phyloP scores from a whole-genome alignment of 2,113 vertebrate species.

The Aplodontia rufa region DNA sequence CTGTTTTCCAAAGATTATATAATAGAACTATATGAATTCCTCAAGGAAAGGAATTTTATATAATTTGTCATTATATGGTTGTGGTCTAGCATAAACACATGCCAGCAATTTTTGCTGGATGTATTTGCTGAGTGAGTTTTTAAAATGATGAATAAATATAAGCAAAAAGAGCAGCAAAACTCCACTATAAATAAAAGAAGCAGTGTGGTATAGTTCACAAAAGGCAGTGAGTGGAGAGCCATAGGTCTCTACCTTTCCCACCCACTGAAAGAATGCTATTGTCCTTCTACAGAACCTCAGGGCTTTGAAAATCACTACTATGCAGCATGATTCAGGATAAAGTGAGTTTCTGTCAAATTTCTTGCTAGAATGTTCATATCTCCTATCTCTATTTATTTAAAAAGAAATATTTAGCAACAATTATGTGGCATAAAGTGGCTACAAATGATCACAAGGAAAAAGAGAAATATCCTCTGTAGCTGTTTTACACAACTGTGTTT shows the following conservation, averaged over 20 bases:
- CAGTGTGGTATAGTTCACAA: not conserved
- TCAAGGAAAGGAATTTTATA: constrained; percentile 11
- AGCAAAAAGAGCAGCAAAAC: not conserved
- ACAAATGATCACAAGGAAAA: not conserved
- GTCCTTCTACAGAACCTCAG: not conserved
- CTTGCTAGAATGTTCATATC: not conserved
- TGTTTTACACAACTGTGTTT: not conserved
- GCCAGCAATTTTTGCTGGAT: not conserved
- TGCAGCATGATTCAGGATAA: not conserved
- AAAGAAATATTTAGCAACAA: constrained; percentile 20
- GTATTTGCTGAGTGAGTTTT: not conserved
- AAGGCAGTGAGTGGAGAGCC: not conserved
- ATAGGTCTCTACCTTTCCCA: not conserved
- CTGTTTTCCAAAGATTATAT: constrained; percentile 31
- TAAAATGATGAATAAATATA: constrained; percentile 17
- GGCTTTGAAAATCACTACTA: not conserved
- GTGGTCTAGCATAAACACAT: not conserved
- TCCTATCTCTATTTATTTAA: constrained; percentile 24
- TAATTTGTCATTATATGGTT: not conserved
- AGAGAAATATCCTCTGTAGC: not conserved
- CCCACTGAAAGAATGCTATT: not conserved
- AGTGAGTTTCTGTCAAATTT: not conserved
- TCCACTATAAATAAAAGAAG: not conserved
- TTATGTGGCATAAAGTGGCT: constrained; percentile 8
- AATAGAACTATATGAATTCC: not conserved